Evolutionary conservation across 2,113 vertebrate genomes (phyloP).

Genomic region (Lathamus discolor): DNA sequence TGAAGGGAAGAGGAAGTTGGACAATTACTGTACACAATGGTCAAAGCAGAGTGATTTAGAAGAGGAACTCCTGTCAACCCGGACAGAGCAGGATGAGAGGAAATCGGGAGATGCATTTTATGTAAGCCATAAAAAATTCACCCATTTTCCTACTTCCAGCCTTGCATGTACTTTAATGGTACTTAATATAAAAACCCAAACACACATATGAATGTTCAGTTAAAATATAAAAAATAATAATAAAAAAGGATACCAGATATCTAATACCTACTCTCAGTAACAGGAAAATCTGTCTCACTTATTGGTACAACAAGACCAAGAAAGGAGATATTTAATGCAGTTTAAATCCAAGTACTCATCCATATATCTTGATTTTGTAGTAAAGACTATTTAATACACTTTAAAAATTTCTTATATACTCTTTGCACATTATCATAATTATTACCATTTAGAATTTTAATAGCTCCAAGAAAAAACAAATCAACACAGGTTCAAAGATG

Average conservation of each 20-base stretch:
- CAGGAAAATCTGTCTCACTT: neutral
- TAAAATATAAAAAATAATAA: neutral
- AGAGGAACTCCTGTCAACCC: slow-evolving; percentile 4
- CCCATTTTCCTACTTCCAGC: neutral
- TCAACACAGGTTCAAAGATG: neutral
- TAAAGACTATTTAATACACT: neutral
- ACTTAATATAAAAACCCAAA: neutral
- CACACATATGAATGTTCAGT: neutral
- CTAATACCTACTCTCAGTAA: neutral
- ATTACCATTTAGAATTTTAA: neutral
- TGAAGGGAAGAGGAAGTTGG: slow-evolving; percentile 9
- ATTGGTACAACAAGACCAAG: neutral
- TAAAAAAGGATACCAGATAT: neutral
- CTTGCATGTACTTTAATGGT: neutral
- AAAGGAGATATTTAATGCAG: neutral
- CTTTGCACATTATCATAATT: neutral
- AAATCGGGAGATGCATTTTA: neutral
- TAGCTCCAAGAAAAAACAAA: neutral
- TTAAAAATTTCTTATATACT: neutral
- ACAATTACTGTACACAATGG: slow-evolving; percentile 6
- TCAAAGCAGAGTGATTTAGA: slow-evolving; percentile 6
- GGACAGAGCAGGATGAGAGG: neutral
- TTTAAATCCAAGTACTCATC: neutral
- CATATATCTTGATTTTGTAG: neutral
- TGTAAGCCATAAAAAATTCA: neutral